Percentiles rank a stretch among this genome's conserved stretches.
These are phyloP conservation scores for Chauna torquata DNA, from an alignment of 2,113 vertebrate species.

Conservation along the genomic window DNA sequence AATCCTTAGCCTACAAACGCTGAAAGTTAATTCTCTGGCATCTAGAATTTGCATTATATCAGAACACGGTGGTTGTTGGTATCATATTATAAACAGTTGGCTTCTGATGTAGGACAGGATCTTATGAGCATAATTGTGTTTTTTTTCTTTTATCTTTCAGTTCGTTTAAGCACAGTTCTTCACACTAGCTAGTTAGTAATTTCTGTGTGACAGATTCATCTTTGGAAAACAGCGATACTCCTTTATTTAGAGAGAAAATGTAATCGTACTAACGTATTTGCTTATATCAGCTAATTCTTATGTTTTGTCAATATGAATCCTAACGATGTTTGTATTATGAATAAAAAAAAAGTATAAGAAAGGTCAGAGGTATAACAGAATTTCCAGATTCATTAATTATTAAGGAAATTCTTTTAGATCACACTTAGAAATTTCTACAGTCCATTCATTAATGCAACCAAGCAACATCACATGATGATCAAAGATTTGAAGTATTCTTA, in stretches of 20 bases:
- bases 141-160: neutral
- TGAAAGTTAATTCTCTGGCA: neutral
- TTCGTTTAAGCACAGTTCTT: neutral
- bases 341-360: neutral
- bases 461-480: neutral
- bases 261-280: neutral
- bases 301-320: neutral
- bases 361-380: neutral
- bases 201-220: neutral
- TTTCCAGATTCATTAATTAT: neutral
- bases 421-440: neutral
- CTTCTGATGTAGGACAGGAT: neutral
- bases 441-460: neutral
- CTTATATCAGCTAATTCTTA: neutral
- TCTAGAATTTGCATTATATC: neutral
- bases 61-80: neutral
- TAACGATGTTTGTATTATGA: neutral
- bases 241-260: neutral
- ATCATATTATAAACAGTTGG: neutral
- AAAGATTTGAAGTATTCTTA: neutral
- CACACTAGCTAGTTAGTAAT: neutral
- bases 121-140: neutral
- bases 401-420: neutral
- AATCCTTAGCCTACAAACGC: neutral
- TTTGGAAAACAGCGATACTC: neutral